These are phyloP conservation scores for Gymnogyps californianus DNA, from an alignment of 2,113 vertebrate species.

Conservation along the genomic window DNA sequence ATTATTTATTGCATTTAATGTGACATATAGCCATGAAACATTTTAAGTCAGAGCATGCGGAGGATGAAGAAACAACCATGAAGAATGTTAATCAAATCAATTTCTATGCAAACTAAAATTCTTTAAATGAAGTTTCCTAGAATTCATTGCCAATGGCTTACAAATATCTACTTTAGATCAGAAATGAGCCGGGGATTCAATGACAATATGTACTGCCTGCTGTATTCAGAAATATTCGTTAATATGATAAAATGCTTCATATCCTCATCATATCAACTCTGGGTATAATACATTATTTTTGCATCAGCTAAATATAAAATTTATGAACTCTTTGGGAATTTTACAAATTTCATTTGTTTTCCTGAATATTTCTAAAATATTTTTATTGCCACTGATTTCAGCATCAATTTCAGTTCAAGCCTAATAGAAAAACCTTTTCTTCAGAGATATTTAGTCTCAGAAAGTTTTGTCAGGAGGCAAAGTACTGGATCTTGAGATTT, in stretches of 20 bases:
- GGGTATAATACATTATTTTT: not conserved
- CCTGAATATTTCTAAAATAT: not conserved
- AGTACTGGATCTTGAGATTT: not conserved
- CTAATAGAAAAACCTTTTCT: not conserved
- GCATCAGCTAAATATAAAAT: not conserved
- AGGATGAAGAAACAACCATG: not conserved
- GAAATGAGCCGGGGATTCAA: not conserved
- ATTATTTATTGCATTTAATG: not conserved
- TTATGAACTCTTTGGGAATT: not conserved
- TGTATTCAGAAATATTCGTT: not conserved
- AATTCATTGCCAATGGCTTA: not conserved
- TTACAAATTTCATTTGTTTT: not conserved
- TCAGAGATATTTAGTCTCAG: not conserved
- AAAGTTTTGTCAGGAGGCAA: not conserved
- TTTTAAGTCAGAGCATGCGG: not conserved
- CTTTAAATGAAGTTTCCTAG: not conserved
- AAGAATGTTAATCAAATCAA: not conserved
- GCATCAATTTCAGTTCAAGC: not conserved
- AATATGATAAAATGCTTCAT: not conserved
- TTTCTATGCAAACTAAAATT: not conserved
- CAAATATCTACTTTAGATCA: not conserved
- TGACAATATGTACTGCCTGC: not conserved
- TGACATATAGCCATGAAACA: not conserved
- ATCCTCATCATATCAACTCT: not conserved
- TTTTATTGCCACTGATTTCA: not conserved